Percentiles rank a stretch among this genome's conserved stretches.
Conservation (phyloP, 1,140 invertebrate species). For the Brachionus manjavacas region DNA sequence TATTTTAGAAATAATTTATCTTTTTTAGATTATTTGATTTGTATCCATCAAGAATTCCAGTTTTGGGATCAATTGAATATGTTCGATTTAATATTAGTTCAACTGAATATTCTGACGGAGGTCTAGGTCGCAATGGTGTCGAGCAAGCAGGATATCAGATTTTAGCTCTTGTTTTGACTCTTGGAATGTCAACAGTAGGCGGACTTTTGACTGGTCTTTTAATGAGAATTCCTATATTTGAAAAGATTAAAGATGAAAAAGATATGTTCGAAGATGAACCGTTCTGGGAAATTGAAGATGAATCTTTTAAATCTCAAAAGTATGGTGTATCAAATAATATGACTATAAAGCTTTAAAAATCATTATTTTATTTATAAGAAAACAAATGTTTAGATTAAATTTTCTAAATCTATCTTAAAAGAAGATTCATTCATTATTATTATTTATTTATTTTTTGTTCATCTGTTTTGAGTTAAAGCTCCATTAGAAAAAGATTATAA, state of each 20-base stretch:
- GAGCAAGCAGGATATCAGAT: slow-evolving; percentile 76
- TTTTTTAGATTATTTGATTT: slow-evolving; percentile 55
- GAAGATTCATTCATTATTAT: too few species aligned
- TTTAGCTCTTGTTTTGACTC: slow-evolving; percentile 66
- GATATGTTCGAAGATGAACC: slow-evolving; percentile 32
- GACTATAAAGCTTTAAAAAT: background rate
- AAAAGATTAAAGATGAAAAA: background rate
- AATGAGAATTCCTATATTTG: background rate
- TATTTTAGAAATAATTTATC: background rate
- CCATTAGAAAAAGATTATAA: too few species aligned
- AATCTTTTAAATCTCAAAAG: background rate
- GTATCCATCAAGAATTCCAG: slow-evolving; percentile 60
- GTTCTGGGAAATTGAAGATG: background rate
- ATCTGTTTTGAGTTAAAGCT: too few species aligned
- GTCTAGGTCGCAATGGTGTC: slow-evolving; percentile 63
- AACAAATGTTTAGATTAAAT: too few species aligned
- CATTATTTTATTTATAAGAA: background rate
- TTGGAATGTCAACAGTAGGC: slow-evolving; percentile 67
- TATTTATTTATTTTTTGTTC: too few species aligned
- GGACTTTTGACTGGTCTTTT: slow-evolving; percentile 72
- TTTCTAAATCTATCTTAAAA: too few species aligned
- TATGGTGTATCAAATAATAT: background rate
- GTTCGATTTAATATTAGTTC: slow-evolving; percentile 45
- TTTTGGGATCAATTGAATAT: slow-evolving; percentile 50
- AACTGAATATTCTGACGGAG: slow-evolving; percentile 53